Conservation (phyloP, 1,140 invertebrate species). For the Holcopasites calliopsidis region DNA sequence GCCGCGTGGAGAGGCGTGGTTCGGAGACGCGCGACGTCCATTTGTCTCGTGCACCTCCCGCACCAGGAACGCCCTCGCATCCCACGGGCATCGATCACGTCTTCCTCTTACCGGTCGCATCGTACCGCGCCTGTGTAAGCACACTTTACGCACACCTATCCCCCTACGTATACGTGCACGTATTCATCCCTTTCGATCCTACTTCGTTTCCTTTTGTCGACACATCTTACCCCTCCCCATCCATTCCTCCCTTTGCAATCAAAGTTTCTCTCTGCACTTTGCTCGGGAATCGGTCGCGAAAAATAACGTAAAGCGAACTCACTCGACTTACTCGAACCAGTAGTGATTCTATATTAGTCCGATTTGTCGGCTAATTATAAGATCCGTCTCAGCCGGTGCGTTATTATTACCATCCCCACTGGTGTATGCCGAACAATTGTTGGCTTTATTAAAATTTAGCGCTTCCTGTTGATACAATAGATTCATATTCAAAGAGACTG, state of each 20-base stretch:
- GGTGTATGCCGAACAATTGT: too few relatives aligned
- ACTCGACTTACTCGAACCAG: neutral
- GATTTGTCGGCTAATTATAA: neutral
- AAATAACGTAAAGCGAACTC: conserved; percentile 3
- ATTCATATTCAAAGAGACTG: conserved; percentile 2
- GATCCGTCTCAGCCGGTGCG: conserved; percentile 76
- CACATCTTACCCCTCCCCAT: conserved; percentile 26
- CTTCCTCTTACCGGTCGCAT: conserved; percentile 72
- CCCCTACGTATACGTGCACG: conserved; percentile 37
- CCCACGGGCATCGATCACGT: conserved; percentile 80
- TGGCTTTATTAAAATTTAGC: too few relatives aligned
- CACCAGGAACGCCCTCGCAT: conserved; percentile 80
- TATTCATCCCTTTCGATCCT: conserved; percentile 6
- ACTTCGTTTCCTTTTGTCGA: conserved; percentile 1
- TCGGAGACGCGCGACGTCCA: conserved; percentile 80
- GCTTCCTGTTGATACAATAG: too few relatives aligned
- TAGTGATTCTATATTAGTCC: too few relatives aligned
- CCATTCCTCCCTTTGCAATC: conserved; percentile 18
- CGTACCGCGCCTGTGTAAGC: conserved; percentile 60
- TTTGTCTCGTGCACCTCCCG: conserved; percentile 80
- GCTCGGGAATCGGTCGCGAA: neutral
- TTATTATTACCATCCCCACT: conserved; percentile 20
- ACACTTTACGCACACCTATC: conserved; percentile 33
- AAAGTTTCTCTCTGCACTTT: conserved; percentile 26
- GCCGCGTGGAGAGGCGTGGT: conserved; percentile 76